phyloP scores from a whole-genome alignment of 2,888 invertebrate species.

The Phortica okadai region DNA sequence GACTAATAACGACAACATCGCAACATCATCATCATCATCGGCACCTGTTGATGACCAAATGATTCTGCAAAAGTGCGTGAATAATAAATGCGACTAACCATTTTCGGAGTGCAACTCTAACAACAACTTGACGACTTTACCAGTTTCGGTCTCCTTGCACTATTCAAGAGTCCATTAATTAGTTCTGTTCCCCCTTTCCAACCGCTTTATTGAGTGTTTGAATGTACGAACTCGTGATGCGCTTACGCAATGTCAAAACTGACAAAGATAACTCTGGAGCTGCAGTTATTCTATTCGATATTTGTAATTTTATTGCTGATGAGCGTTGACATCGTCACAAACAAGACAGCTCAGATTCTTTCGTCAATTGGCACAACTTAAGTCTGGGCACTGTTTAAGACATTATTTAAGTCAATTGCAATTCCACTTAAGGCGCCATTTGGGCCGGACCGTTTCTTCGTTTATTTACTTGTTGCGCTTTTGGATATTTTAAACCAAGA shows the following conservation, averaged over 20 bases:
- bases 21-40: conserved; percentile 44
- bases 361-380: not conserved
- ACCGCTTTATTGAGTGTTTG: conserved; percentile 42
- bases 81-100: conserved; percentile 51
- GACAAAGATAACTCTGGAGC: conserved; percentile 67
- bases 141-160: conserved; percentile 35
- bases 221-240: conserved; percentile 12
- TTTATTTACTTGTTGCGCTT: conserved; percentile 25
- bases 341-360: not conserved
- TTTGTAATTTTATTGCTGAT: conserved; percentile 63
- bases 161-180: conserved; percentile 46
- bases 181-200: conserved; percentile 36
- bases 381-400: not conserved
- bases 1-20: too few relatives aligned
- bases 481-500: not conserved
- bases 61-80: conserved; percentile 62
- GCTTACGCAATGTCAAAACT: conserved; percentile 38
- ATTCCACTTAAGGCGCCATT: conserved; percentile 39
- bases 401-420: conserved; percentile 24
- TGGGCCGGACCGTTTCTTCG: conserved; percentile 12
- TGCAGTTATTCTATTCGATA: conserved; percentile 61
- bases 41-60: conserved; percentile 59
- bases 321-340: conserved; percentile 33
- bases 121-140: not conserved
- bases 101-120: conserved; percentile 35